Conservation (phyloP, 2,113 vertebrate species). For the Hippocampus comes region DNA sequence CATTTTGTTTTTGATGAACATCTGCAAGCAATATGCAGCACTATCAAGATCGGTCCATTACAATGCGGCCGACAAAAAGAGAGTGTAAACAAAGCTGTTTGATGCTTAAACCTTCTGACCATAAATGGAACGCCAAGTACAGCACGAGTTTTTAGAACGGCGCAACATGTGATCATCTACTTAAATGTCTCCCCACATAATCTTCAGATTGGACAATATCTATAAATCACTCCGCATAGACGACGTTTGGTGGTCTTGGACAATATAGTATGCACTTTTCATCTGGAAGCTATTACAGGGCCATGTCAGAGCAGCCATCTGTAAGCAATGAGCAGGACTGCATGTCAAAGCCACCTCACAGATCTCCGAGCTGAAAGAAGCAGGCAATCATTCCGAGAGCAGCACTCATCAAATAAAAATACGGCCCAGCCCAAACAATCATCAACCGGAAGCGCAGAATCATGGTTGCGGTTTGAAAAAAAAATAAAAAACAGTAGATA, state of each 20-base stretch:
- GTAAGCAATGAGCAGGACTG: conserved; percentile 64
- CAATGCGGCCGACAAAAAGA: conserved; percentile 38
- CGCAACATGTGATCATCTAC: conserved; percentile 12
- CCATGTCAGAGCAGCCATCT: conserved; percentile 63
- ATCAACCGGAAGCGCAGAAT: conserved; percentile 51
- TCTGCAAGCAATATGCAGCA: conserved; percentile 28
- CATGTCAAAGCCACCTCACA: conserved; percentile 57
- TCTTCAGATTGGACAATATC: conserved; percentile 1
- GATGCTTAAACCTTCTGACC: conserved; percentile 15
- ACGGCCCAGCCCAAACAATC: conserved; percentile 50
- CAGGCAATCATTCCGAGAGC: conserved; percentile 51
- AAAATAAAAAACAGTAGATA: conserved; percentile 30
- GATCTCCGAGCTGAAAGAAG: conserved; percentile 59
- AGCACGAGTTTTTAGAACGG: conserved; percentile 1
- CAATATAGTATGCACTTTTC: conserved; percentile 49
- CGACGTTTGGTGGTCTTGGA: conserved; percentile 39
- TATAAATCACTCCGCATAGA: conserved; percentile 4
- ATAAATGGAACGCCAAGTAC: conserved; percentile 20
- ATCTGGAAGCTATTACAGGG: conserved; percentile 65
- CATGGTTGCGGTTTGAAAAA: conserved; percentile 29
- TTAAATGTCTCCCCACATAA: conserved; percentile 5
- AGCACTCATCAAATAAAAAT: conserved; percentile 61
- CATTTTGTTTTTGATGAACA: conserved; percentile 42
- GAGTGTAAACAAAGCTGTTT: conserved; percentile 52
- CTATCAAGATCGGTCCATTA: conserved; percentile 22